phyloP scores from a whole-genome alignment of 2,113 vertebrate species.

The Ceyx margarethae region DNA sequence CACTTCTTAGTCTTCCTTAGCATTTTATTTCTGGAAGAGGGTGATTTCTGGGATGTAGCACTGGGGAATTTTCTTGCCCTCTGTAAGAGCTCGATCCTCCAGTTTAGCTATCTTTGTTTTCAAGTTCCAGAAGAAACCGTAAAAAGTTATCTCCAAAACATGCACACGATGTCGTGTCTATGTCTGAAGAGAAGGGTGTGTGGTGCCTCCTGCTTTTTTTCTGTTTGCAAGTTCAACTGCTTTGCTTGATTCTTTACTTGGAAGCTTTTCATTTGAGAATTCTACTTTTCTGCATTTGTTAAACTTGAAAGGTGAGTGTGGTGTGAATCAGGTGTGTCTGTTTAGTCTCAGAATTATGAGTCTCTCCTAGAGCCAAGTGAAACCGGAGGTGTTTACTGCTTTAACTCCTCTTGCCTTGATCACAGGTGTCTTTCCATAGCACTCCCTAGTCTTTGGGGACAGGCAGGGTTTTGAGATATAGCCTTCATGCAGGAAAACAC shows the following conservation, averaged over 20 bases:
- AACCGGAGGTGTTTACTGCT: not conserved
- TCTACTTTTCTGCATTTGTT: not conserved
- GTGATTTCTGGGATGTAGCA: not conserved
- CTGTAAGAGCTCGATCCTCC: not conserved
- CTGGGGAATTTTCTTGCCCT: not conserved
- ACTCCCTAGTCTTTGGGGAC: not conserved
- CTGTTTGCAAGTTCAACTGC: not conserved
- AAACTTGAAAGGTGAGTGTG: not conserved
- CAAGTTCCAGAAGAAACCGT: not conserved
- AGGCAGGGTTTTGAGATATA: not conserved
- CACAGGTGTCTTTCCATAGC: not conserved
- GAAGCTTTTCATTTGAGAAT: not conserved
- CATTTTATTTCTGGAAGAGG: not conserved
- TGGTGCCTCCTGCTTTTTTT: not conserved
- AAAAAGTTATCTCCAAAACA: not conserved
- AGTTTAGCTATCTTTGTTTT: not conserved
- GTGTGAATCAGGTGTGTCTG: not conserved
- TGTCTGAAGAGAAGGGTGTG: not conserved
- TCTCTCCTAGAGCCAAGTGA: not conserved
- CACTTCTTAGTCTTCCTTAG: not conserved
- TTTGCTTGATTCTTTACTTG: not conserved
- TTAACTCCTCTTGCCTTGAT: not conserved
- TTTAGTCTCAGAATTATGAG: not conserved
- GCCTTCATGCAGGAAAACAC: not conserved
- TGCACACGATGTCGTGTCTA: rapidly evolving